These are phyloP conservation scores for Hylaea fasciaria DNA, from an alignment of 2,888 invertebrate genomes.

Conservation along the genomic window DNA sequence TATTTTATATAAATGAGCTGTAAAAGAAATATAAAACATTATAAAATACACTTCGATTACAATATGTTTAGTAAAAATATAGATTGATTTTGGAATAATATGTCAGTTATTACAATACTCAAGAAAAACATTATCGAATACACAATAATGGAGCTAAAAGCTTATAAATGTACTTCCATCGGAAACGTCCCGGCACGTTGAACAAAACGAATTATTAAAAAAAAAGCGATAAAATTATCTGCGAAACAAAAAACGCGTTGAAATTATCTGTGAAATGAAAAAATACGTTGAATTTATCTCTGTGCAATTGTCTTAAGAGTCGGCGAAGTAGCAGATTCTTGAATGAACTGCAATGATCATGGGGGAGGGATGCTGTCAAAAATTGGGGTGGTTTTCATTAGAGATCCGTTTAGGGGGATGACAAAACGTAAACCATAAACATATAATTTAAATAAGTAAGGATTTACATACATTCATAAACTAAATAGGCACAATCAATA, in stretches of 20 bases:
- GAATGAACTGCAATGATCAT: conserved; percentile 28
- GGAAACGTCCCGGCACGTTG: conserved; percentile 1
- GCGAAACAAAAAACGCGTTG: background rate
- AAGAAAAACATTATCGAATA: background rate
- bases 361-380: conserved; percentile 28
- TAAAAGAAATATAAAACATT: too few species aligned
- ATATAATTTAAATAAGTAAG: too few species aligned
- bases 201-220: conserved; percentile 2
- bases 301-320: conserved; percentile 42
- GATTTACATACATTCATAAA: too few species aligned
- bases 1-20: too few species aligned
- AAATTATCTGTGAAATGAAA: conserved; percentile 31
- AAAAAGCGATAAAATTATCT: conserved; percentile 18
- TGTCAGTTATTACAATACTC: too few species aligned
- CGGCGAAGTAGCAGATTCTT: conserved; percentile 39
- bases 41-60: too few species aligned
- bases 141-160: background rate
- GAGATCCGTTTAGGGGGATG: conserved; percentile 13
- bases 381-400: conserved; percentile 23
- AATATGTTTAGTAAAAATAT: too few species aligned
- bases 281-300: conserved; percentile 43
- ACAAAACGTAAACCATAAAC: background rate
- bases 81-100: too few species aligned
- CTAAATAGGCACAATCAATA: too few species aligned
- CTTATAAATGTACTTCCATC: conserved; percentile 1